Base-by-base conservation (phyloP, 1,140 invertebrate species). In the Trigoniulus corallinus region DNA sequence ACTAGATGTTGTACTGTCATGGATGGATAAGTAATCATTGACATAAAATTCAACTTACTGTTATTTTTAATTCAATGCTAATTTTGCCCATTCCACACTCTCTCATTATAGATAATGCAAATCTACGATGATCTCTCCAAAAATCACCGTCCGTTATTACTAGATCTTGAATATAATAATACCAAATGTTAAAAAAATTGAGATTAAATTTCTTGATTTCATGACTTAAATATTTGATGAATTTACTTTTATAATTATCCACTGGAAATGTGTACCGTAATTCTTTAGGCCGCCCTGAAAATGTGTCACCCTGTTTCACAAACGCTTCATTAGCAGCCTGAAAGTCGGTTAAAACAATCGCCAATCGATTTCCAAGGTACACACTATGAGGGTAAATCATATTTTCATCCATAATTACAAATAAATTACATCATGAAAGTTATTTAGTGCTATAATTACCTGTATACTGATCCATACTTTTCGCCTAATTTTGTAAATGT, bases 311-410 rank as follows among this genome's bases (percentile, higher is more conserved):
- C 7, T 34, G 29, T 34, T 34, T 34, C 7, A 34, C 15, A 15
- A 7, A 34, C 15, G 29, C 29, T 34, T 34, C 29, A 7, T 34
- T 34, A 34, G 15, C 29, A 15, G 29, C 29, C 15, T 34, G 74
- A 64, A 80, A 88, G 4, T 85, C 87, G 15, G 7, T 34, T 15
- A 34, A 15, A 34, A 34, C 29, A 34, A 58, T 82, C 80, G 10
- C 91, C 58, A 40, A 72, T 67, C 10, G 87, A 76, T 59, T 88
- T 83, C 59, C 85, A 88, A 73, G 39, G 72, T 68, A 64, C 56
- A 61, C 7, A 34, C 29, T 34, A n/a, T n/a, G n/a, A n/a, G n/a
- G n/a, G n/a, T n/a, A n/a, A n/a, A n/a, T n/a, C n/a, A n/a, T n/a
- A n/a, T n/a, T n/a, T n/a, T n/a, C n/a, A n/a, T n/a, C n/a, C n/a